Percentiles rank a stretch among this genome's conserved stretches.
Conservation (phyloP, 2,888 invertebrate genomes). For the Lepidonotus clava region DNA sequence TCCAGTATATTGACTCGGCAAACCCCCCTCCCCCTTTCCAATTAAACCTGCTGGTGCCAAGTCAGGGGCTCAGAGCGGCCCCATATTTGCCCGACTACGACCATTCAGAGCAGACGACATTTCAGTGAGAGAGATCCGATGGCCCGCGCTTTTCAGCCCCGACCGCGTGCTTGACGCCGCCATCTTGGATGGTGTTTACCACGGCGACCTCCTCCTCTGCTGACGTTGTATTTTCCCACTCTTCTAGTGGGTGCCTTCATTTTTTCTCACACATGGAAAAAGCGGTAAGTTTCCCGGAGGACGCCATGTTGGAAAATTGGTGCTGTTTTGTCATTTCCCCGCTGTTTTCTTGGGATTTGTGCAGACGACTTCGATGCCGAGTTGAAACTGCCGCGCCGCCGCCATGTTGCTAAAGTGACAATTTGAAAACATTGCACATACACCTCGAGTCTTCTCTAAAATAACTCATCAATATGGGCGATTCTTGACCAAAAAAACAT, state of each 20-base stretch:
- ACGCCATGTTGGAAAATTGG: not conserved
- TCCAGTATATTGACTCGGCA: not conserved
- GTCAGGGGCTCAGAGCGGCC: not conserved
- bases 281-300: not conserved
- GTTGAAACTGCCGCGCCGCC: conserved; percentile 49
- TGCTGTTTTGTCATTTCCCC: not conserved
- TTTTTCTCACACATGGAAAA: not conserved
- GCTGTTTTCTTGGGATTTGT: not conserved
- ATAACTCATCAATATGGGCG: not conserved
- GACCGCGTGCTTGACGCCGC: not conserved
- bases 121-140: not conserved
- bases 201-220: not conserved
- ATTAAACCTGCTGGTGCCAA: not conserved
- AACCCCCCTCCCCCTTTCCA: no score
- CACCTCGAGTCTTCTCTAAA: not conserved
- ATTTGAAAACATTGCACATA: conserved; percentile 47
- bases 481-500: not conserved
- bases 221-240: not conserved
- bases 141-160: not conserved
- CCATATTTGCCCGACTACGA: no score
- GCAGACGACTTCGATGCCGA: conserved; percentile 12
- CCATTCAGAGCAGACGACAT: conserved; percentile 11
- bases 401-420: conserved; percentile 46
- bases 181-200: conserved; percentile 10
- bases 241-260: not conserved